Evolutionary conservation across 2,888 invertebrate species (phyloP), one percentile per base, ranked within the genome.

Genomic region (Tethea ocularis): DNA sequence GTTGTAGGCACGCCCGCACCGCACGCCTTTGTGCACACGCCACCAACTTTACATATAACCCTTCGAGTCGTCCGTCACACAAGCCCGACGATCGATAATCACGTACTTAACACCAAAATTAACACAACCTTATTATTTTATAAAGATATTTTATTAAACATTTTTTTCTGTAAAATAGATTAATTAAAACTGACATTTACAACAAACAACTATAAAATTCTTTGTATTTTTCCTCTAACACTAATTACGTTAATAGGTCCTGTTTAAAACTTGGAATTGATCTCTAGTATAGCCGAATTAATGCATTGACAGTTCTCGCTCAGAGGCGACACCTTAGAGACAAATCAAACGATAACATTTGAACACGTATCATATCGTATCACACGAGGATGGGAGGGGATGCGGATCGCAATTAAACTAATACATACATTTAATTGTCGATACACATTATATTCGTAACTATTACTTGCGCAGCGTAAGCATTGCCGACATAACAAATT

Each of bases 121-220:
- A 64, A 76, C 65, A 84, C 78, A 68, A 77, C 20, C 63, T 55
- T 53, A 59, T 61, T 75, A 85, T 87, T 86, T 91, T 93, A 91
- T 87, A 93, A 91, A 93, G 84, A 88, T 87, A 90, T 91, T 93
- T 92, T 93, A 91, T 91, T 93, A 91, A 93, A 93, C 92, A 91
- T 88, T 88, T 89, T 38, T 81, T 86, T 89, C 86, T 92, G 89
- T 92, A 91, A 91, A 92, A 92, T 90, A 91, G 89, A 87, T 91
- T 89, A 91, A 89, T 91, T 91, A 89, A 90, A 91, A 90, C 91
- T 85, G 91, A 92, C 91, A 89, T 89, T 91, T 91, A 93, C 91
- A 92, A 91, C 92, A 89, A 92, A 91, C 91, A 89, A 88, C 91
- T 92, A 92, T 91, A 93, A 91, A 92, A 91, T 91, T 88, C 89